A percentile compares a stretch with the other conserved stretches of the same genome.
These are phyloP conservation scores for Napeogenes inachia DNA, from an alignment of 2,888 invertebrate genomes.

Conservation along the genomic window DNA sequence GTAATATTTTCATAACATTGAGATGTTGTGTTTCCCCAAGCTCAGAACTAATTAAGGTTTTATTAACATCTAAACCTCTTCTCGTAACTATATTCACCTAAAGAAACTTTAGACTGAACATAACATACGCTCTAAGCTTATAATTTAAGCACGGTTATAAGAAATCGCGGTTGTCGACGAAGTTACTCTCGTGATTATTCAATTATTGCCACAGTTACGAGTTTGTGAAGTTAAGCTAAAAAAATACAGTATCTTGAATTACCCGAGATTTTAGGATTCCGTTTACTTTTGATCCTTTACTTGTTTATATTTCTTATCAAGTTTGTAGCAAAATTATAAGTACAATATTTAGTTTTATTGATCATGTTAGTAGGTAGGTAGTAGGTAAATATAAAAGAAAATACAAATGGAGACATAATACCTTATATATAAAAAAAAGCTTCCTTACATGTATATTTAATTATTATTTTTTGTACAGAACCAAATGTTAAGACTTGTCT, in stretches of 20 bases:
- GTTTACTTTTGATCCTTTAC: neutral
- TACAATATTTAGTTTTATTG: too few species aligned
- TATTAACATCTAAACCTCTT: too few species aligned
- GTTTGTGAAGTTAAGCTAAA: constrained; percentile 28
- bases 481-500: neutral
- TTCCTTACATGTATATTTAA: neutral
- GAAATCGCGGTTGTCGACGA: constrained; percentile 36
- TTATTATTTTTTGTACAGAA: neutral
- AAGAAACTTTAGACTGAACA: constrained; percentile 14
- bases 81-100: too few species aligned
- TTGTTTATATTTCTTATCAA: too few species aligned
- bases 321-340: too few species aligned
- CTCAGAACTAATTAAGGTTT: too few species aligned
- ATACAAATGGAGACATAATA: too few species aligned
- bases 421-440: neutral
- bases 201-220: constrained; percentile 42
- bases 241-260: constrained; percentile 28
- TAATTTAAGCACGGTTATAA: constrained; percentile 29
- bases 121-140: constrained; percentile 8
- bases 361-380: too few species aligned
- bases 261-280: constrained; percentile 20
- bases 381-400: too few species aligned
- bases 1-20: too few species aligned
- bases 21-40: too few species aligned
- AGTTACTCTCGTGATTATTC: constrained; percentile 47